Conservation (phyloP, 2,888 invertebrate genomes). For the Phyto melanocephala region DNA sequence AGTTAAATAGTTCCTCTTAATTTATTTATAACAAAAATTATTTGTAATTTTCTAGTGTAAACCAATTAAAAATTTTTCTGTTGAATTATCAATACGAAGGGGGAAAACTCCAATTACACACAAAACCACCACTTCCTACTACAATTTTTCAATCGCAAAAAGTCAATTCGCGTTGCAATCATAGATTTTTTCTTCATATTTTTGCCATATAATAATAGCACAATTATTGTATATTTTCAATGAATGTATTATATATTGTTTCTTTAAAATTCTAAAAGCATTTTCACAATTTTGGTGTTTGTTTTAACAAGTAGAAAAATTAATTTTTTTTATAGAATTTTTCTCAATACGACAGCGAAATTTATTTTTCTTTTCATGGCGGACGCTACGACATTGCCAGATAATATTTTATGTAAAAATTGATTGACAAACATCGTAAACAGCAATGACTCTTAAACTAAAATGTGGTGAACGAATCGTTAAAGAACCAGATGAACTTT, state of each 20-base stretch:
- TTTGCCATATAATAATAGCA: conserved; percentile 61
- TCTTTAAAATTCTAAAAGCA: conserved; percentile 29
- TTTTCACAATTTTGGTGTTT: conserved; percentile 39
- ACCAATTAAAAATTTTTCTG: too few species aligned
- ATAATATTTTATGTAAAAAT: background rate
- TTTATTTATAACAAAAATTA: too few species aligned
- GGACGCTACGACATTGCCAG: conserved; percentile 57
- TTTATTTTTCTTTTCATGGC: conserved; percentile 58
- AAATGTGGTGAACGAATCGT: background rate
- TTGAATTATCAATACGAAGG: conserved; percentile 54
- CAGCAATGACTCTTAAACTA: conserved; percentile 3
- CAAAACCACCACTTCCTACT: conserved; percentile 67
- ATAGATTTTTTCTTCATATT: conserved; percentile 74
- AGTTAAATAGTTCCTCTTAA: too few species aligned
- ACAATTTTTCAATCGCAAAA: conserved; percentile 71
- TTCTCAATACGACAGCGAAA: conserved; percentile 54
- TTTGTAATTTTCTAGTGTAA: too few species aligned
- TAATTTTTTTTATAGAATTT: conserved; percentile 49
- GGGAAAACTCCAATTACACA: conserved; percentile 67
- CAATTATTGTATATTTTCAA: conserved; percentile 22
- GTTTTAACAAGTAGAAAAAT: conserved; percentile 39
- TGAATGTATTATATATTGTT: conserved; percentile 22
- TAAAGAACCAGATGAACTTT: too few species aligned
- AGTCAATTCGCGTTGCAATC: conserved; percentile 66
- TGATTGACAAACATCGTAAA: background rate